Base-by-base conservation (phyloP, 2,888 invertebrate genomes). In the Chrysolina americana region DNA sequence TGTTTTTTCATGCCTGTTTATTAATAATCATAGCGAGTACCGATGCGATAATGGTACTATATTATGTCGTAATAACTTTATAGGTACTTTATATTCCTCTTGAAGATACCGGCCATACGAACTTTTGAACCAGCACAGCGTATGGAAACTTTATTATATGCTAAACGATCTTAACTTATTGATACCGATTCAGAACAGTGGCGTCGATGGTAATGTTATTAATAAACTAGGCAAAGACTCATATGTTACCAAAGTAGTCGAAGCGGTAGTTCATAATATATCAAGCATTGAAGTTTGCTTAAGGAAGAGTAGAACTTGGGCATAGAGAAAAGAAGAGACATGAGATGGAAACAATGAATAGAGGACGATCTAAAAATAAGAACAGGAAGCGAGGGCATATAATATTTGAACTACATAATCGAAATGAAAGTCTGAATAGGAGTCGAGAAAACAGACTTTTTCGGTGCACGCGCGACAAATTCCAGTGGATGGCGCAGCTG, bases 91-190 rank as follows among this genome's bases (percentile, higher is more conserved):
- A 71, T 76, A 68, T 65, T 71, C 76, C 50, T 72, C 69, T 71
- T 65, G 41, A 48, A 73, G 50, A 64, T 63, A 48, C 76, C 76
- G 76, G 73, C 76, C 71, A 73, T 76, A 62, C 70, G 70, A 68
- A 62, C 70, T 65, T 65, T 76, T 70, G 65, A 71, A 56, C 70
- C 73, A 73, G 76, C 76, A 73, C 73, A 73, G 76, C 76, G 73
- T 73, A 73, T 76, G 73, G 76, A 76, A 68, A 76, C 68, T 71
- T 76, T 76, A 76, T 76, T 76, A 70, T 76, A 76, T 76, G 76
- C 73, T 76, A 76, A 76, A 76, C 73, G 73, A 73, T 69, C 64
- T 66, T 73, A 41, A 70, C 66, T 76, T 63, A 68, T 71, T 73
- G 73, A 64, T 73, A 73, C 71, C 71, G 63, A 71, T 73, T 62